Conservation (phyloP, 2,888 invertebrate genomes). For the Tortrix viridana region DNA sequence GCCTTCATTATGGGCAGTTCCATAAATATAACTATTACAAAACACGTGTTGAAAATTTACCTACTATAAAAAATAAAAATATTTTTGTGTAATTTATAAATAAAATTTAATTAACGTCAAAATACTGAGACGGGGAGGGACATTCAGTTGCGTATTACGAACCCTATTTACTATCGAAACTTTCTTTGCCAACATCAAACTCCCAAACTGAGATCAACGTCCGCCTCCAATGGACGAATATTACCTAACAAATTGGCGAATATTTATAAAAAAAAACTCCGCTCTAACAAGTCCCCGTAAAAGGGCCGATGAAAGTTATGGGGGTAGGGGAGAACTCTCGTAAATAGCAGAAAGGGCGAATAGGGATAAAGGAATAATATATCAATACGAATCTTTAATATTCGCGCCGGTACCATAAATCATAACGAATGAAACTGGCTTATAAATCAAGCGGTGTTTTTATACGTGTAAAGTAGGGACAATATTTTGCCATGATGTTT, state of each 20-base stretch:
- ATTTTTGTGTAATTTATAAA: too few species aligned
- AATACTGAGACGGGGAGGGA: too few species aligned
- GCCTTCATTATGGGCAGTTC: too few species aligned
- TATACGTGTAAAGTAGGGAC: constrained; percentile 43
- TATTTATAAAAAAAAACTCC: constrained; percentile 62
- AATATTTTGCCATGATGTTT: constrained; percentile 28
- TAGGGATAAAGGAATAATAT: constrained; percentile 83
- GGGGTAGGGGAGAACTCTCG: constrained; percentile 76
- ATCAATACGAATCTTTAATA: constrained; percentile 84
- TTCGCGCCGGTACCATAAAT: constrained; percentile 79
- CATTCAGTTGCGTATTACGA: too few species aligned
- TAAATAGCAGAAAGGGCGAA: constrained; percentile 80
- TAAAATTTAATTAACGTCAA: too few species aligned
- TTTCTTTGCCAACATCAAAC: too few species aligned
- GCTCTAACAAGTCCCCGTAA: constrained; percentile 75
- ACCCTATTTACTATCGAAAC: too few species aligned
- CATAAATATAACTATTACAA: too few species aligned
- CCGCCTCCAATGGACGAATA: constrained; percentile 48
- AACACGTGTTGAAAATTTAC: too few species aligned
- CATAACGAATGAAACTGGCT: constrained; percentile 76
- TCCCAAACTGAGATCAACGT: constrained; percentile 31
- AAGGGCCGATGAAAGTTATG: constrained; percentile 81
- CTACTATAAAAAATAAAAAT: too few species aligned
- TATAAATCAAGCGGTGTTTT: constrained; percentile 73
- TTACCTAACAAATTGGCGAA: constrained; percentile 54